Conservation (phyloP, 2,888 invertebrate genomes). For the Melanophora roralis region DNA sequence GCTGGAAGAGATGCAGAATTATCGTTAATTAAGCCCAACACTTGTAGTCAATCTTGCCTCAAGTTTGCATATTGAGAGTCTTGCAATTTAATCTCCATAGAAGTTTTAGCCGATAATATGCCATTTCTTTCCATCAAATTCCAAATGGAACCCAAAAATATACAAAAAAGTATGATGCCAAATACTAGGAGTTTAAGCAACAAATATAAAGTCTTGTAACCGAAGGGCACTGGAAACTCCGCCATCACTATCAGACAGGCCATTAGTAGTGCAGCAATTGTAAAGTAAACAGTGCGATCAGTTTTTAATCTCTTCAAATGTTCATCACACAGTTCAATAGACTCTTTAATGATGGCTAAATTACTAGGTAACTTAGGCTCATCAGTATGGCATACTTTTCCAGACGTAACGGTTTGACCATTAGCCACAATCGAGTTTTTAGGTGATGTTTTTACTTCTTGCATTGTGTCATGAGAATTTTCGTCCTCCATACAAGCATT, state of each 20-base stretch:
- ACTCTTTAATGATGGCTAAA: slow-evolving; percentile 71
- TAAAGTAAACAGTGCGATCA: slow-evolving; percentile 73
- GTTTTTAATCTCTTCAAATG: slow-evolving; percentile 72
- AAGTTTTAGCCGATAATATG: slow-evolving; percentile 84
- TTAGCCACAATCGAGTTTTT: slow-evolving; percentile 34
- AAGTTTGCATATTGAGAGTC: slow-evolving; percentile 26
- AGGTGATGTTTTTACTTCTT: slow-evolving; percentile 33
- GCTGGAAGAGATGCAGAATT: not conserved
- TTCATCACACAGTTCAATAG: slow-evolving; percentile 72
- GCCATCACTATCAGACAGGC: slow-evolving; percentile 70
- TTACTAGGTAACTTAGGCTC: slow-evolving; percentile 63
- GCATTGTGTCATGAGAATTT: not conserved
- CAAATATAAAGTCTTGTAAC: slow-evolving; percentile 77
- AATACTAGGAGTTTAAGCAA: slow-evolving; percentile 82
- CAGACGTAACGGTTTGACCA: not conserved
- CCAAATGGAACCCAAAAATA: slow-evolving; percentile 90
- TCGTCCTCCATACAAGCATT: slow-evolving; percentile 26
- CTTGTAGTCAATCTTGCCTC: slow-evolving; percentile 49
- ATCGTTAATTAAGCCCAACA: slow-evolving; percentile 1
- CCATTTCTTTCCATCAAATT: slow-evolving; percentile 88
- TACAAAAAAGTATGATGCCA: slow-evolving; percentile 82
- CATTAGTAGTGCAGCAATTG: slow-evolving; percentile 68
- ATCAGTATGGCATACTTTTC: slow-evolving; percentile 23
- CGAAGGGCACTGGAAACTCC: slow-evolving; percentile 72
- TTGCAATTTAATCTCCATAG: slow-evolving; percentile 80